phyloP scores from a whole-genome alignment of 2,888 invertebrate species.

The Scaptomyza polygonia region DNA sequence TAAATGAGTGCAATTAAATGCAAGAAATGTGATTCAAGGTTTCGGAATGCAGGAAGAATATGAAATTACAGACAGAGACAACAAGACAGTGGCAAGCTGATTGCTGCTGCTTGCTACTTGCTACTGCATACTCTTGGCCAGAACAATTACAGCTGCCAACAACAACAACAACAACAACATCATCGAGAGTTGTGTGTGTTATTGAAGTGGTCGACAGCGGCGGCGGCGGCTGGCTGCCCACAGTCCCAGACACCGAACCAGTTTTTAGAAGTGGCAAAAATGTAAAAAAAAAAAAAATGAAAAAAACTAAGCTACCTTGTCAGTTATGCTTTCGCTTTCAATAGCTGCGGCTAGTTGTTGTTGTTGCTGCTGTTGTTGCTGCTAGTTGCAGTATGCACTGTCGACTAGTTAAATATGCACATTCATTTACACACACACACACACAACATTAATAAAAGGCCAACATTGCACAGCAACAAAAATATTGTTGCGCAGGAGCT shows the following conservation, averaged over 20 bases:
- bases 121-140: constrained; percentile 34
- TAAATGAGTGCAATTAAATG: constrained; percentile 72
- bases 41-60: constrained; percentile 85
- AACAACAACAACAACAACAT: constrained; percentile 16
- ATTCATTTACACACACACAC: constrained; percentile 31
- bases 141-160: constrained; percentile 60
- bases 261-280: constrained; percentile 78
- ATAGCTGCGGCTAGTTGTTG: constrained; percentile 50
- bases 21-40: constrained; percentile 84
- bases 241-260: constrained; percentile 72
- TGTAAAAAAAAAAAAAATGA: constrained; percentile 56
- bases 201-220: constrained; percentile 68
- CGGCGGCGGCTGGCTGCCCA: constrained; percentile 58
- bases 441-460: constrained; percentile 49
- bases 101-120: not conserved
- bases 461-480: constrained; percentile 35
- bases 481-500: constrained; percentile 24
- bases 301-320: constrained; percentile 82
- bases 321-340: constrained; percentile 83
- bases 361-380: constrained; percentile 16
- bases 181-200: constrained; percentile 50
- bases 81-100: not conserved
- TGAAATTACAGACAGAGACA: constrained; percentile 73
- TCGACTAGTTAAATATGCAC: constrained; percentile 42
- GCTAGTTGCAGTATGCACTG: constrained; percentile 30